A percentile compares a stretch with the other conserved stretches of the same genome.
Evolutionary conservation across 2,113 vertebrate genomes (phyloP).

Genomic region (Apistogramma diplotaenia): DNA sequence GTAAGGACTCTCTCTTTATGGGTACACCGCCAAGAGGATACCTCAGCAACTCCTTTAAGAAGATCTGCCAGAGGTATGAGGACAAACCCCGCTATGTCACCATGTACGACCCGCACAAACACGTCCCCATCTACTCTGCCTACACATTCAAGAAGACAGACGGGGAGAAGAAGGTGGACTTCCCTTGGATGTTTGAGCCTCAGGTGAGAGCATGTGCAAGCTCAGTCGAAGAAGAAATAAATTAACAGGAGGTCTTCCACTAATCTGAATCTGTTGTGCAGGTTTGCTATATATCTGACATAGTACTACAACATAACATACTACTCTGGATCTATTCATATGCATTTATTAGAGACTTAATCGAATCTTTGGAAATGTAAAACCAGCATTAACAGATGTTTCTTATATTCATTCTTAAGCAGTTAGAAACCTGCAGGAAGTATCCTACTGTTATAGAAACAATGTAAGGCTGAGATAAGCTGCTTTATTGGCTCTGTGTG

Average conservation of each 20-base stretch:
- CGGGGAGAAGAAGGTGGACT: conserved; percentile 71
- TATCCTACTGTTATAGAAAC: background rate
- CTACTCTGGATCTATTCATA: background rate
- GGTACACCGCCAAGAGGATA: conserved; percentile 72
- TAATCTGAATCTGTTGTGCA: background rate
- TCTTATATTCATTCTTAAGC: background rate
- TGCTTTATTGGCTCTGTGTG: background rate
- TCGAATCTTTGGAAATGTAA: background rate
- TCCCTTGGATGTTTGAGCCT: conserved; percentile 79
- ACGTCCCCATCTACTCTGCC: conserved; percentile 70
- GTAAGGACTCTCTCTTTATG: conserved; percentile 72
- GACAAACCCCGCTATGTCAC: conserved; percentile 67
- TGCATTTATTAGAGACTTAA: rapidly evolving
- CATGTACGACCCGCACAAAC: conserved; percentile 65
- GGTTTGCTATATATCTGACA: background rate
- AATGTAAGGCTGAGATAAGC: conserved; percentile 13
- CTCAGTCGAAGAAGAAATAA: rapidly evolving
- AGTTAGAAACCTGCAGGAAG: background rate
- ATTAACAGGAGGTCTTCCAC: background rate
- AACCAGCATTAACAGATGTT: background rate
- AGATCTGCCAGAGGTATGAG: conserved; percentile 72
- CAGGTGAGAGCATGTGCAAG: conserved; percentile 52
- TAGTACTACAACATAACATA: background rate
- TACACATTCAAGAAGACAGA: conserved; percentile 76
- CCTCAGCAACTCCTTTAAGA: conserved; percentile 56